Evolutionary conservation across 1,140 invertebrate genomes (phyloP).

Genomic region (Drosophila nikananu): DNA sequence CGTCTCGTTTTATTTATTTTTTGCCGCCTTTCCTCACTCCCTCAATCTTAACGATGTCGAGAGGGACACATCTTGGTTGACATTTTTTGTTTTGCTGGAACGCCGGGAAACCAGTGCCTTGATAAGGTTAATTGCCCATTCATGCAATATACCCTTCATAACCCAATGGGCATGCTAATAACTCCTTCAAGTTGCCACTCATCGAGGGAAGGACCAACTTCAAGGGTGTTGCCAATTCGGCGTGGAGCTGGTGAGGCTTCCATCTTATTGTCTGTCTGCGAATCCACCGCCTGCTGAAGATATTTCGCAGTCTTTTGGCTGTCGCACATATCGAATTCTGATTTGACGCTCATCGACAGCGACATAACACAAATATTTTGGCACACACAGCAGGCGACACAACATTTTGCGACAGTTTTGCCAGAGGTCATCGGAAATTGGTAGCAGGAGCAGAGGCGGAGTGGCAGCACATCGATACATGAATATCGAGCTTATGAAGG

Average conservation of each 20-base stretch:
- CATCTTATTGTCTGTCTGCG: conserved; percentile 12
- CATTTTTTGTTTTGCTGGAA: conserved; percentile 36
- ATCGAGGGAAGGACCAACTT: neutral
- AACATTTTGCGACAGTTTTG: conserved; percentile 44
- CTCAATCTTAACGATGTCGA: conserved; percentile 30
- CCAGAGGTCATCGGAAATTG: conserved; percentile 59
- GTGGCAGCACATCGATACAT: conserved; percentile 8
- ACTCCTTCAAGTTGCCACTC: conserved; percentile 15
- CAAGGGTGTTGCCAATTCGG: conserved; percentile 29
- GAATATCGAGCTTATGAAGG: conserved; percentile 40
- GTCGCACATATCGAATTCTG: conserved; percentile 64
- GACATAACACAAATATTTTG: conserved; percentile 58
- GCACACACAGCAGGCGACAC: conserved; percentile 62
- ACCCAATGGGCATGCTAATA: conserved; percentile 26
- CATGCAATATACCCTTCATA: conserved; percentile 43
- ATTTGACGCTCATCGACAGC: conserved; percentile 60
- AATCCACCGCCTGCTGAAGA: conserved; percentile 5
- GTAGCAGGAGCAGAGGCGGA: neutral
- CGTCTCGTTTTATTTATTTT: conserved; percentile 41
- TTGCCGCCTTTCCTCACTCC: conserved; percentile 8
- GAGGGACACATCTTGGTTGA: conserved; percentile 31
- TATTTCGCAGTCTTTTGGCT: conserved; percentile 50
- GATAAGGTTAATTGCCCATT: conserved; percentile 81
- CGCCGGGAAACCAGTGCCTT: conserved; percentile 45
- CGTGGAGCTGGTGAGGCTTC: conserved; percentile 11